Conservation (phyloP, 2,888 invertebrate genomes). For the Orthosia incerta region DNA sequence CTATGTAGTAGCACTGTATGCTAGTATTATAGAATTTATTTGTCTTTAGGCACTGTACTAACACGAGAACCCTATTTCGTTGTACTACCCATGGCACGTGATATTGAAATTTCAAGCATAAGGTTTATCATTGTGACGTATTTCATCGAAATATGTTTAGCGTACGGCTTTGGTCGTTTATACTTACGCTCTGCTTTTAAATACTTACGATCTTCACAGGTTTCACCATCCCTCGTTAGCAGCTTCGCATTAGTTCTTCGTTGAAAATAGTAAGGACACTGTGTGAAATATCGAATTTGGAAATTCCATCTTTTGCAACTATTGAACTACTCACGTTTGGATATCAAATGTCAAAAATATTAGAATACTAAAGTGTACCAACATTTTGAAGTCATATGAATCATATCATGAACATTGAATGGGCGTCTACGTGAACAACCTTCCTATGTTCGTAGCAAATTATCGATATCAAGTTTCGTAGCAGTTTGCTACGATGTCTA, state of each 20-base stretch:
- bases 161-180: not conserved
- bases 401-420: slow-evolving; percentile 28
- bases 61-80: not conserved
- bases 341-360: slow-evolving; percentile 7
- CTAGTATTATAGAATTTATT: slow-evolving; percentile 15
- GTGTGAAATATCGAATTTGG: not conserved
- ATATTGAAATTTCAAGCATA: slow-evolving; percentile 18
- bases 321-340: not conserved
- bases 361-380: not conserved
- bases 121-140: not conserved
- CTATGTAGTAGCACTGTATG: slow-evolving; percentile 18
- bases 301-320: slow-evolving; percentile 8
- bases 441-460: slow-evolving; percentile 23
- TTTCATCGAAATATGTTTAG: slow-evolving; percentile 11
- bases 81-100: not conserved
- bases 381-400: slow-evolving; percentile 7
- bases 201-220: slow-evolving; percentile 26
- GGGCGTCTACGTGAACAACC: slow-evolving; percentile 5
- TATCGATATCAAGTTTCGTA: slow-evolving; percentile 49
- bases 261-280: not conserved
- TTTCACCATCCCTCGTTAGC: not conserved
- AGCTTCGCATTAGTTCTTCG: not conserved
- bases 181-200: slow-evolving; percentile 28
- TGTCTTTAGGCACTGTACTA: not conserved
- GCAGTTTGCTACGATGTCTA: slow-evolving; percentile 52